Conservation (phyloP, 2,888 invertebrate species). For the Apotomis betuletana region DNA sequence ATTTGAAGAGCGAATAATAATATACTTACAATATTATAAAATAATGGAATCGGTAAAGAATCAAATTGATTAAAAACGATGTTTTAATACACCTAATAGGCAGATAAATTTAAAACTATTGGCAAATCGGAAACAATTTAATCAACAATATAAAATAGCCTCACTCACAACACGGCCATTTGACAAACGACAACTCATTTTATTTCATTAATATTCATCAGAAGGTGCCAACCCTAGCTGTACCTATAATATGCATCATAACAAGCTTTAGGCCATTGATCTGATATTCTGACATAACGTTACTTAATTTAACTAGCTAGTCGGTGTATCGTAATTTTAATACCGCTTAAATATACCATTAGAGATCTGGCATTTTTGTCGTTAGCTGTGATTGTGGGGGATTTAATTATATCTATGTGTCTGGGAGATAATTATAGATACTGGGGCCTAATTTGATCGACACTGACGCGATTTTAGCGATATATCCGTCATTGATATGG, state of each 20-base stretch:
- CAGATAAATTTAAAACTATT: not conserved
- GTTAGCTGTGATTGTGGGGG: slow-evolving; percentile 9
- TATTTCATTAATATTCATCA: not conserved
- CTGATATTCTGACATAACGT: slow-evolving; percentile 57
- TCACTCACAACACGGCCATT: not conserved
- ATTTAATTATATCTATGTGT: slow-evolving; percentile 17
- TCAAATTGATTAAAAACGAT: too few relatives aligned
- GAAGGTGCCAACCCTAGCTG: slow-evolving; percentile 25
- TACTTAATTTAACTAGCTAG: slow-evolving; percentile 61
- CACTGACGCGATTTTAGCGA: not conserved
- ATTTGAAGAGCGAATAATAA: too few relatives aligned
- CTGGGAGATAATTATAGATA: slow-evolving; percentile 6
- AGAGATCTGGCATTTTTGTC: slow-evolving; percentile 17
- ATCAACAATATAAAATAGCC: not conserved
- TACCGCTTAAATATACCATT: slow-evolving; percentile 49
- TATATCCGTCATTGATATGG: not conserved
- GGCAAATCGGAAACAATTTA: not conserved
- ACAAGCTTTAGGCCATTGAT: slow-evolving; percentile 44
- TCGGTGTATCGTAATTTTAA: slow-evolving; percentile 60
- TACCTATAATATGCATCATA: slow-evolving; percentile 40
- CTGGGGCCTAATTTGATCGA: too few relatives aligned
- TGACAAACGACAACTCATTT: slow-evolving; percentile 8
- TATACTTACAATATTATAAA: too few relatives aligned
- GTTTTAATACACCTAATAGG: too few relatives aligned
- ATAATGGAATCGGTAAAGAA: too few relatives aligned